Evolutionary conservation across 2,888 invertebrate genomes (phyloP), one percentile per base, ranked within the genome.

Genomic region (Apamea anceps): DNA sequence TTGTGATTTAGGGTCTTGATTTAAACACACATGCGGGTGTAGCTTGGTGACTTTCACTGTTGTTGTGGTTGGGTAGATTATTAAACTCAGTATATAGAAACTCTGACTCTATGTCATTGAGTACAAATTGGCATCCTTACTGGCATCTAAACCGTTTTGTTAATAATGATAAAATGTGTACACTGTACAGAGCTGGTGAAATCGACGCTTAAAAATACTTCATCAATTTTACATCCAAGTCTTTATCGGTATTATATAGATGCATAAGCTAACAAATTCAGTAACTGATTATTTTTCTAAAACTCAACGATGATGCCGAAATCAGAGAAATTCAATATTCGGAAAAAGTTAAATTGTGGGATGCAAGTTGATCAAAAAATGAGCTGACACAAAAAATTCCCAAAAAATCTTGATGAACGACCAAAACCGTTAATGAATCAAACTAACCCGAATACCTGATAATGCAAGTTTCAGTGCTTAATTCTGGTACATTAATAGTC

Each of bases 401-500:
- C n/a, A 48, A 81, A 42, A 78, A 76, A 32, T 48, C 25, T 25
- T 71, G n/a, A 73, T 65, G 82, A 82, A 37, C 67, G 2, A 15
- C 13, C 21, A 62, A 75, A 62, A 72, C 15, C 72, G 1, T 37
- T 71, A 65, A 86, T 74, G 80, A 80, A 65, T 74, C 75, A 68
- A 62, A 74, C 68, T 42, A 48, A 75, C 28, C 74, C 28, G 60
- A 71, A 62, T 18, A n/a, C 25, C 70, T 28, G 77, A 80, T 87
- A 82, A 79, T 87, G 76, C 78, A 85, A 75, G 45, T 70, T 79
- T 82, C 18, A 57, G 67, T 77, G 54, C 57, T 74, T 82, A 75
- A 82, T 85, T 80, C 76, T 63, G 54, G 78, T n/a, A 75, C 76
- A 87, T 84, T 85, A 84, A 80, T 72, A 86, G 83, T 75, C 74